Conservation (phyloP, 2,888 invertebrate genomes). For the Tetranychus piercei region DNA sequence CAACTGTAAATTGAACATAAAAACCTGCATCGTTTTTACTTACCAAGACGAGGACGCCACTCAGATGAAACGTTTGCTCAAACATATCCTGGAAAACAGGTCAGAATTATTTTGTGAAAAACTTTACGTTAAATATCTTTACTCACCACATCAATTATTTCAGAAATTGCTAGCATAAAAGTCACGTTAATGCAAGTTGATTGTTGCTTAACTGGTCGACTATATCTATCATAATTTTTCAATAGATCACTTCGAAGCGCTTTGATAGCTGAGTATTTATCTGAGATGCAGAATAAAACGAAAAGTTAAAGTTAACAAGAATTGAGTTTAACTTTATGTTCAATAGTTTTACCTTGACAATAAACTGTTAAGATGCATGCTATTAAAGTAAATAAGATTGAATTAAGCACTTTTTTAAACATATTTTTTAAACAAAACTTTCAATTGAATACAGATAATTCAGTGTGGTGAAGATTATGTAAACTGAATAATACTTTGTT, state of each 20-base stretch:
- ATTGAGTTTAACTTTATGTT: not conserved
- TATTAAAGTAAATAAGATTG: not conserved
- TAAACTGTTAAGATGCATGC: not conserved
- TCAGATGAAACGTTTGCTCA: not conserved
- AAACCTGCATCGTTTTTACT: not conserved
- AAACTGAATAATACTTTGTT: no score
- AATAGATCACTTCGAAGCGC: not conserved
- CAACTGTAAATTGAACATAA: no score
- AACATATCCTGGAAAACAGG: not conserved
- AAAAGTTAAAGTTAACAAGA: not conserved
- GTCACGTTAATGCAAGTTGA: not conserved
- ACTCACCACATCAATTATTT: constrained; percentile 2
- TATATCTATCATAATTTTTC: not conserved
- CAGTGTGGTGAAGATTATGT: no score
- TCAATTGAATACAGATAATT: no score
- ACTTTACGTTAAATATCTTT: not conserved
- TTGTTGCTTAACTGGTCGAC: not conserved
- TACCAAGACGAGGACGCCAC: not conserved
- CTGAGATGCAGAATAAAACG: not conserved
- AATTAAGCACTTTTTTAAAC: no score
- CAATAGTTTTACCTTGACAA: not conserved
- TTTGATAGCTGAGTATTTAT: not conserved
- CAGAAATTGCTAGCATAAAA: not conserved
- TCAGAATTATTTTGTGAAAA: not conserved
- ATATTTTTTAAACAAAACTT: no score